Conservation (phyloP, 1,140 invertebrate genomes). For the Diabrotica virgifera region DNA sequence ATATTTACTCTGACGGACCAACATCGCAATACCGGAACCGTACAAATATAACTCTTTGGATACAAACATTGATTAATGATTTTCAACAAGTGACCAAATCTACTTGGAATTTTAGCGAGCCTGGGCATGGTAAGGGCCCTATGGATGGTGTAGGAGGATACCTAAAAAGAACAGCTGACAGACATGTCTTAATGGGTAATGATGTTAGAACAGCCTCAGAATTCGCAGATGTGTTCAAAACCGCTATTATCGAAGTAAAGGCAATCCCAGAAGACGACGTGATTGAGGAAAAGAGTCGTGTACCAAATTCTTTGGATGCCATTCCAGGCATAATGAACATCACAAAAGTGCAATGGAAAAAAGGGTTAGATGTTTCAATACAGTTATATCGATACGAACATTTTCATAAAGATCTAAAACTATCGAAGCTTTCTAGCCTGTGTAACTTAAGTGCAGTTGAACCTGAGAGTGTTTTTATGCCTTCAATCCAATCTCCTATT, state of each 20-base stretch:
- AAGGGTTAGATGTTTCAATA: slow-evolving; percentile 23
- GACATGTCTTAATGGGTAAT: slow-evolving; percentile 28
- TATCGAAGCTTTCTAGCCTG: slow-evolving; percentile 23
- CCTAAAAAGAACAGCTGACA: neutral
- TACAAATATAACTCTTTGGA: slow-evolving; percentile 36
- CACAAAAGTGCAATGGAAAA: slow-evolving; percentile 28
- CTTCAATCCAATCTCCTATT: neutral
- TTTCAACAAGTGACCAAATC: slow-evolving; percentile 31
- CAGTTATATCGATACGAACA: slow-evolving; percentile 31
- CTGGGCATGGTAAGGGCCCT: slow-evolving; percentile 24
- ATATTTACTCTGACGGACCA: slow-evolving; percentile 39
- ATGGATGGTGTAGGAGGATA: neutral
- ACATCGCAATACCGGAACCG: slow-evolving; percentile 41
- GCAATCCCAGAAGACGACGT: slow-evolving; percentile 18
- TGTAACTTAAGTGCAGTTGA: neutral
- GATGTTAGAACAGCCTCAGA: slow-evolving; percentile 51
- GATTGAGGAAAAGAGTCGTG: slow-evolving; percentile 15
- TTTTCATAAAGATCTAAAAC: slow-evolving; percentile 33
- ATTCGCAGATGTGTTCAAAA: slow-evolving; percentile 48
- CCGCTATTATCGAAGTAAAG: slow-evolving; percentile 21
- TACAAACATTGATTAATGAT: slow-evolving; percentile 21
- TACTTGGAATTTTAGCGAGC: slow-evolving; percentile 49
- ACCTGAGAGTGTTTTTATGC: neutral
- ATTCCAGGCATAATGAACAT: slow-evolving; percentile 37
- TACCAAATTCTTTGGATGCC: slow-evolving; percentile 24